Evolutionary conservation across 2,797 vertebrate species (phyloP).

Genomic region (Nyctibius grandis): DNA sequence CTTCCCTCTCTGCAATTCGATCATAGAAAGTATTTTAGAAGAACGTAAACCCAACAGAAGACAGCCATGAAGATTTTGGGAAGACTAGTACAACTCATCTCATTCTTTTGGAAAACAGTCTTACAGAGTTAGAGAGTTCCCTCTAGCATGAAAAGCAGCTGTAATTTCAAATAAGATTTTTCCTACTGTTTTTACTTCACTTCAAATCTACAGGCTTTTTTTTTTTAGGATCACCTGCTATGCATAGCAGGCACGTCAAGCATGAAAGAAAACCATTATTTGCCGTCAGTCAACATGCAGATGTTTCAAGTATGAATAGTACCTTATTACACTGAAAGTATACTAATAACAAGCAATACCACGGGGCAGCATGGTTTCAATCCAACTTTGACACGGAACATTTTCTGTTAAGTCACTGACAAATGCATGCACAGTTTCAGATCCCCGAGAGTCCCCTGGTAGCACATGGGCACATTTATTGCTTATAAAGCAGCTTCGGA

Average conservation of each 20-base stretch:
- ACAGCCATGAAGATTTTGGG: background rate
- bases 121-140: background rate
- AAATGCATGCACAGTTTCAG: background rate
- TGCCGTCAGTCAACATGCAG: background rate
- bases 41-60: background rate
- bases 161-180: background rate
- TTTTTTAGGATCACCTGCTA: slow-evolving; percentile 9
- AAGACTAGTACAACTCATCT: background rate
- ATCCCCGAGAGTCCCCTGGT: background rate
- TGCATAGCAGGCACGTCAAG: background rate
- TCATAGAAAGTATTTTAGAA: background rate
- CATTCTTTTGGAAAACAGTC: background rate
- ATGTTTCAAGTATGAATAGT: background rate
- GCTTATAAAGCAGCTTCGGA: slow-evolving; percentile 1
- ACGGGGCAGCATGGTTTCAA: background rate
- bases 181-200: background rate
- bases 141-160: background rate
- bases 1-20: background rate
- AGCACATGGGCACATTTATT: background rate
- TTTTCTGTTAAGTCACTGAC: background rate
- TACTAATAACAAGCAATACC: background rate
- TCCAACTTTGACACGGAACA: background rate
- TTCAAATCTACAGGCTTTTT: background rate
- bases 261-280: background rate
- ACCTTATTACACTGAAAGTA: background rate